A percentile compares a stretch with the other conserved stretches of the same genome.
Evolutionary conservation across 2,113 vertebrate genomes (phyloP).

Genomic region (Andinoacara biseriatus): DNA sequence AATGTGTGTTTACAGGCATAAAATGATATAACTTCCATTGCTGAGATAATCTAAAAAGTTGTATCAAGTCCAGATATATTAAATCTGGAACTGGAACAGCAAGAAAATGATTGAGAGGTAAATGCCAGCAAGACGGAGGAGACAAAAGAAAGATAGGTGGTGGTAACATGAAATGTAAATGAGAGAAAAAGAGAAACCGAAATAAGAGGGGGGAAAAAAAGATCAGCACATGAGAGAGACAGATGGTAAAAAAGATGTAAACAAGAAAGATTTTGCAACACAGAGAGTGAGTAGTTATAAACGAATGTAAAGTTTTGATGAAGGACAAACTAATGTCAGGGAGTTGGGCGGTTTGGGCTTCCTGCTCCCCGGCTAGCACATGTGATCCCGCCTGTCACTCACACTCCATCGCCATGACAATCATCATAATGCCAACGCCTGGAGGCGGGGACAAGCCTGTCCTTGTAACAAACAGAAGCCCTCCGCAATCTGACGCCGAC

Average conservation of each 20-base stretch:
- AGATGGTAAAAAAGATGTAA: slow-evolving; percentile 58
- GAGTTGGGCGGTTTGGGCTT: slow-evolving; percentile 80
- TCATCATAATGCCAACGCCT: slow-evolving; percentile 79
- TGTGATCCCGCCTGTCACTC: slow-evolving; percentile 85
- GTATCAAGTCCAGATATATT: slow-evolving; percentile 29
- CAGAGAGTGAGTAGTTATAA: slow-evolving; percentile 68
- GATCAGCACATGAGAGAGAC: slow-evolving; percentile 42
- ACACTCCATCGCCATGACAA: slow-evolving; percentile 84
- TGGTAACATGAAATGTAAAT: slow-evolving; percentile 53
- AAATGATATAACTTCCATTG: slow-evolving; percentile 56
- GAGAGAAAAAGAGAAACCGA: slow-evolving; percentile 47
- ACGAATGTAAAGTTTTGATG: slow-evolving; percentile 81
- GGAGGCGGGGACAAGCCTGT: slow-evolving; percentile 79
- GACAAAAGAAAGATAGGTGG: slow-evolving; percentile 46
- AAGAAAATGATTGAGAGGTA: not conserved
- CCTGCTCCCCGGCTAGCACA: slow-evolving; percentile 80
- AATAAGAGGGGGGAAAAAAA: slow-evolving; percentile 22
- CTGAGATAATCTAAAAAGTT: slow-evolving; percentile 54
- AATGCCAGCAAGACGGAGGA: not conserved
- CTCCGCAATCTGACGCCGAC: slow-evolving; percentile 74
- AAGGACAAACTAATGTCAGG: slow-evolving; percentile 87
- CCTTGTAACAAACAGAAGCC: slow-evolving; percentile 83
- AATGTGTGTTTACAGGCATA: slow-evolving; percentile 44
- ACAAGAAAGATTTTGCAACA: slow-evolving; percentile 58
- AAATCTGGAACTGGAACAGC: not conserved